Evolutionary conservation across 2,113 vertebrate genomes (phyloP), one percentile per base, ranked within the genome.

Genomic region (Indicator maculatus): DNA sequence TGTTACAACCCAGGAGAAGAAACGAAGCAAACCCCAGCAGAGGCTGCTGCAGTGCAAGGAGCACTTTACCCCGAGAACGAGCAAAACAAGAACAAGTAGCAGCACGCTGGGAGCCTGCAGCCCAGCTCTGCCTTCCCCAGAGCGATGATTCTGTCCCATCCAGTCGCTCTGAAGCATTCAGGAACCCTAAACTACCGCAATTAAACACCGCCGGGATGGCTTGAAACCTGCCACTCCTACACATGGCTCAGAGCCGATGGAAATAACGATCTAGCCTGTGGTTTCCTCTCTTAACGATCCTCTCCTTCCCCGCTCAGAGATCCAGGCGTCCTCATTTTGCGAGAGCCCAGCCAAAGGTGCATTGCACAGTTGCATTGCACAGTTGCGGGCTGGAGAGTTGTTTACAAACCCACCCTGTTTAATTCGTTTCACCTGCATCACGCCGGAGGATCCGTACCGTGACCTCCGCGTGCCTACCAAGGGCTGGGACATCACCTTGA

Each of bases 381-480:
- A 78, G 58, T 30, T 26, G 26, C 11, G 33, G 36, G 50, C 44
- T 41, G 50, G 27, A 78, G 33, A 76, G 26, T 16, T 77, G 87
- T 77, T 91, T 82, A 83, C 61, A 71, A 83, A 47, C 44, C 88
- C 17, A 28, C n/a, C 87, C 66, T 84, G 60, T 41, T 41, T 44
- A 65, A 56, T 53, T 72, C 15, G 59, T 87, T 92, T 56, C 60
- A 79, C 93, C 92, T 45, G 65, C 82, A 78, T 45, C 26, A 69
- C 39, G 16, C 89, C 11, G 67, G 58, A 89, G 53, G 18, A 71
- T 92, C 56, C 56, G 60, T 18, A 67, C 60, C 11, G 9, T n/a
- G 91, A 95, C 94, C 91, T 92, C 85, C 36, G 69, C 82, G 30
- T 36, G 59, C 76, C 83, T 93, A 83, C 85, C 79, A 89, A 31